These are phyloP conservation scores for Craniophora ligustri DNA, from an alignment of 2,888 invertebrate genomes.

Conservation along the genomic window DNA sequence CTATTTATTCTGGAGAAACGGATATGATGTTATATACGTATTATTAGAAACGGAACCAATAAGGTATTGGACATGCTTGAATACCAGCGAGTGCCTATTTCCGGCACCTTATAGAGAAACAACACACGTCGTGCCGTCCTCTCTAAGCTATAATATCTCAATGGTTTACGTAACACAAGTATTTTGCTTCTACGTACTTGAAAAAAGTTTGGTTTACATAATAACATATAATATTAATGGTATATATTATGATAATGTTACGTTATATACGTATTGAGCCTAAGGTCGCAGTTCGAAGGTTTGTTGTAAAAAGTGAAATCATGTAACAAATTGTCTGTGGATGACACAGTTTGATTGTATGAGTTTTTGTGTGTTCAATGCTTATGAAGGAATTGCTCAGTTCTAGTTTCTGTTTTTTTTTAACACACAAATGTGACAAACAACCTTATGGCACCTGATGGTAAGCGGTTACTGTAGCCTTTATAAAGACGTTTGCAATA, in stretches of 20 bases:
- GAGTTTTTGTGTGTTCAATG: too few relatives aligned
- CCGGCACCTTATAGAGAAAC: not conserved
- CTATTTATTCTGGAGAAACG: too few relatives aligned
- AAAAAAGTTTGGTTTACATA: not conserved
- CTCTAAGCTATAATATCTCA: not conserved
- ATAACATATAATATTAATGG: not conserved
- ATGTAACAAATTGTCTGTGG: slow-evolving; percentile 26
- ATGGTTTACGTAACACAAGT: slow-evolving; percentile 18
- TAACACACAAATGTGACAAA: too few relatives aligned
- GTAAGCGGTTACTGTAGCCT: too few relatives aligned
- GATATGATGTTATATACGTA: too few relatives aligned
- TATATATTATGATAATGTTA: not conserved
- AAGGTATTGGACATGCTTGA: too few relatives aligned
- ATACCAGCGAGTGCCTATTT: too few relatives aligned
- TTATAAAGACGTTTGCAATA: too few relatives aligned
- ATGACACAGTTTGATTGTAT: slow-evolving; percentile 18
- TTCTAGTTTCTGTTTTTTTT: too few relatives aligned
- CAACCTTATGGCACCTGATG: too few relatives aligned
- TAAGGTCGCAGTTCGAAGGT: slow-evolving; percentile 18
- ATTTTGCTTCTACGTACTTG: slow-evolving; percentile 4
- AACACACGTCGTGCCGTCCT: not conserved
- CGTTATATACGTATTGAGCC: slow-evolving; percentile 9
- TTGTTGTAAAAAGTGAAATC: slow-evolving; percentile 22
- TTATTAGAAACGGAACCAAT: too few relatives aligned
- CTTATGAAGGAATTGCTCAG: too few relatives aligned